Conservation (phyloP, 2,797 vertebrate species). For the Fistularia tabacaria region DNA sequence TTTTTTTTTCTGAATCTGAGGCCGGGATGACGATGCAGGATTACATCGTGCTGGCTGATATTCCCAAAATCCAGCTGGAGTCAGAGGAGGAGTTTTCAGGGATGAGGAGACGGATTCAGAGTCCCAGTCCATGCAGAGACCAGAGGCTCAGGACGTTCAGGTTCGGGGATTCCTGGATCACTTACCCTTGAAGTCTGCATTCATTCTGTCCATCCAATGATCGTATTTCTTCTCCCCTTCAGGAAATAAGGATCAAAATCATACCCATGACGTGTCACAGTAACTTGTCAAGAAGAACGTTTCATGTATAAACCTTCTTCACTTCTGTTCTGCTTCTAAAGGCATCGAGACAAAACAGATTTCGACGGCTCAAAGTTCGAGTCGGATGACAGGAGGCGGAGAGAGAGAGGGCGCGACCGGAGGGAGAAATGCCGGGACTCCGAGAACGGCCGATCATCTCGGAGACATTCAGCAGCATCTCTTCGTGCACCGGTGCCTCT, state of each 20-base stretch:
- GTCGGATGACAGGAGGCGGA: slow-evolving; percentile 66
- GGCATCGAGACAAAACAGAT: slow-evolving; percentile 54
- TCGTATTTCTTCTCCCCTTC: no score
- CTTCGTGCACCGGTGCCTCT: slow-evolving; percentile 46
- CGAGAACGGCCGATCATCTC: slow-evolving; percentile 54
- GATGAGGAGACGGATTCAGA: slow-evolving; percentile 67
- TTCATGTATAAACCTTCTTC: background rate
- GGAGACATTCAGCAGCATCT: slow-evolving; percentile 54
- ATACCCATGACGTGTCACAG: background rate
- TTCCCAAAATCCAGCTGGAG: slow-evolving; percentile 82
- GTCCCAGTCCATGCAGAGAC: slow-evolving; percentile 85
- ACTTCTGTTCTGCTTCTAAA: slow-evolving; percentile 26
- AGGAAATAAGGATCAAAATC: no score
- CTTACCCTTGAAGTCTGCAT: no score
- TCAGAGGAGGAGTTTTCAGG: slow-evolving; percentile 67
- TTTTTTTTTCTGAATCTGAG: slow-evolving; percentile 38
- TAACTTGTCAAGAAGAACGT: background rate
- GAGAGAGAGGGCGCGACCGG: slow-evolving; percentile 70
- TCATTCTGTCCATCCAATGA: no score
- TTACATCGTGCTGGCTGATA: slow-evolving; percentile 86
- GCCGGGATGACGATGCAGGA: slow-evolving; percentile 81
- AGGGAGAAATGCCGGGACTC: slow-evolving; percentile 63
- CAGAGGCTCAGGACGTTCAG: slow-evolving; percentile 78
- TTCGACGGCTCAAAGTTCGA: slow-evolving; percentile 44
- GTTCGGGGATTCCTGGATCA: slow-evolving; percentile 21